These are phyloP conservation scores for Saguinus midas DNA, from an alignment of 2,113 vertebrate genomes.

Conservation along the genomic window DNA sequence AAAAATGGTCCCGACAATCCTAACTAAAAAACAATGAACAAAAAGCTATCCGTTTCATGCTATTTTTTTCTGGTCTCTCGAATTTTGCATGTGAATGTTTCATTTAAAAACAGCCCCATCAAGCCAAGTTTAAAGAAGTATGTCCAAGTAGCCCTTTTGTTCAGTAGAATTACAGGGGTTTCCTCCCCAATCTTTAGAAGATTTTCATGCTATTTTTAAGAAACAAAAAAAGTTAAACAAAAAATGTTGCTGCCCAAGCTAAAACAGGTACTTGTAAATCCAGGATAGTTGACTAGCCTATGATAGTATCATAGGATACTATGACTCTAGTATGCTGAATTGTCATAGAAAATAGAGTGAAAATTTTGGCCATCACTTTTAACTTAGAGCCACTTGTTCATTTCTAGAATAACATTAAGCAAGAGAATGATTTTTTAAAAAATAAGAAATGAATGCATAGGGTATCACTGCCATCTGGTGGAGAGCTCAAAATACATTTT, in stretches of 20 bases:
- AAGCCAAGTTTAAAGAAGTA: neutral
- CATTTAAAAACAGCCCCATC: neutral
- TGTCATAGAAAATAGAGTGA: neutral
- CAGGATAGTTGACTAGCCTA: neutral
- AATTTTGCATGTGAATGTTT: neutral
- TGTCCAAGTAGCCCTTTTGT: neutral
- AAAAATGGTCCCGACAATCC: neutral
- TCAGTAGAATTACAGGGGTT: neutral
- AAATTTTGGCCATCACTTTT: neutral
- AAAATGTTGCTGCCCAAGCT: neutral
- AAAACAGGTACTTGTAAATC: neutral
- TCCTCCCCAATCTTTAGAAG: neutral
- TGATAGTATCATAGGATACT: no score
- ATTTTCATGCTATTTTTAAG: slow-evolving; percentile 16
- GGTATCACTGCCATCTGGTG: slow-evolving; percentile 47
- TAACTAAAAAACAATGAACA: neutral
- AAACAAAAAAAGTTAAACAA: neutral
- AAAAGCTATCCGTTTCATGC: neutral
- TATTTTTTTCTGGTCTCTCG: neutral
- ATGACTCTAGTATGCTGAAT: neutral
- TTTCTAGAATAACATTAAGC: neutral
- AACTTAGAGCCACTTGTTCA: neutral
- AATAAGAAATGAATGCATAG: neutral
- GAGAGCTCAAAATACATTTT: neutral
- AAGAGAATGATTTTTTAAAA: neutral